Evolutionary conservation across 2,888 invertebrate genomes (phyloP).

Genomic region (Bhutanitis thaidina): DNA sequence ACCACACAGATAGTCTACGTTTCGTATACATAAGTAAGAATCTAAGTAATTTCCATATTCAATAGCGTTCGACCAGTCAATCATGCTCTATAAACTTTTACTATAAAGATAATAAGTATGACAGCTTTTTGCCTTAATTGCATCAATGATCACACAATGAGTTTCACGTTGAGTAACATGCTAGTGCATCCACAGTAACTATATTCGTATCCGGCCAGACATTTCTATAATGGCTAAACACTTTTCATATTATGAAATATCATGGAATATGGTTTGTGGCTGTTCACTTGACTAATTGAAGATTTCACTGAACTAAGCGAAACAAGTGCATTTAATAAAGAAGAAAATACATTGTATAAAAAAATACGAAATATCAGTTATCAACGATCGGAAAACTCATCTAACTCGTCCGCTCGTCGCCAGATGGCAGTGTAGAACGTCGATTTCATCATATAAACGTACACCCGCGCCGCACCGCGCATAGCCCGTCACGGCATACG

Average conservation of each 20-base stretch:
- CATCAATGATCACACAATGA: not conserved
- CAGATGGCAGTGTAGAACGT: constrained; percentile 52
- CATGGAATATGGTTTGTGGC: too few relatives aligned
- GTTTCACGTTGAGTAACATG: constrained; percentile 15
- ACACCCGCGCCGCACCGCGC: constrained; percentile 48
- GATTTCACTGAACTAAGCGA: too few relatives aligned
- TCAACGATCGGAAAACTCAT: constrained; percentile 38
- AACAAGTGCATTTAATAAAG: not conserved
- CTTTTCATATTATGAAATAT: too few relatives aligned
- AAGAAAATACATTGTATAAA: not conserved
- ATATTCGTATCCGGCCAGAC: too few relatives aligned
- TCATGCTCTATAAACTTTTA: constrained; percentile 10
- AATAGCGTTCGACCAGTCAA: constrained; percentile 2
- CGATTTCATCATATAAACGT: constrained; percentile 64
- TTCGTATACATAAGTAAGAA: not conserved
- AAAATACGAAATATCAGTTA: constrained; percentile 6
- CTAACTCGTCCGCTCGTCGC: constrained; percentile 52
- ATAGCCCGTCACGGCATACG: constrained; percentile 58
- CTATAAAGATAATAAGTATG: constrained; percentile 22
- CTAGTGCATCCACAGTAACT: not conserved
- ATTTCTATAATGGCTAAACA: too few relatives aligned
- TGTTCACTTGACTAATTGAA: too few relatives aligned
- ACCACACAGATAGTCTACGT: not conserved
- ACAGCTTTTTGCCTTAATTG: constrained; percentile 16
- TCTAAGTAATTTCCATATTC: not conserved